phyloP scores from a whole-genome alignment of 2,113 vertebrate genomes.

The Mungos mungo region DNA sequence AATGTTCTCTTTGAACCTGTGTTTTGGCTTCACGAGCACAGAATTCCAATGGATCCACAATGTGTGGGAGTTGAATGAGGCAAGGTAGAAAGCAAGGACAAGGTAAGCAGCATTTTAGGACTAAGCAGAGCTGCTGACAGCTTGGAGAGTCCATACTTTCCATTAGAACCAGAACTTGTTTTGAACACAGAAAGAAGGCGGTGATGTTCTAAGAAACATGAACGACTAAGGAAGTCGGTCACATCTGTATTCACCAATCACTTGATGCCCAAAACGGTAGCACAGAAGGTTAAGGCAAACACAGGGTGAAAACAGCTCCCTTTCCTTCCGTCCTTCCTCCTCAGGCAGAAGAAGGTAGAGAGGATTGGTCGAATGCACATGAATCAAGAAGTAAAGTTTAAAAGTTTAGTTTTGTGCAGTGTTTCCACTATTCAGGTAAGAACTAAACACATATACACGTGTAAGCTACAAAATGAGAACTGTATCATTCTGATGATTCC shows the following conservation, averaged over 20 bases:
- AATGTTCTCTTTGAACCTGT: not conserved
- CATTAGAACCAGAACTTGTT: not conserved
- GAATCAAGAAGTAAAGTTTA: not conserved
- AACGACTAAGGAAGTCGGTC: not conserved
- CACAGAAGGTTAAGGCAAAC: not conserved
- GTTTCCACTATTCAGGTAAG: not conserved
- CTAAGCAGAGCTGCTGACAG: not conserved
- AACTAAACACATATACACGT: not conserved
- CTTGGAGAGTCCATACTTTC: not conserved
- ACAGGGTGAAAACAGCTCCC: accelerated
- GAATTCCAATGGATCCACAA: not conserved
- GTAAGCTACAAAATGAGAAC: not conserved
- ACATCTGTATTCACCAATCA: no score
- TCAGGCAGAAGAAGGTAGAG: not conserved
- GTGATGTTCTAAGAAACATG: not conserved
- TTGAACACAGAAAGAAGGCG: not conserved
- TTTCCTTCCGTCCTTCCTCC: not conserved
- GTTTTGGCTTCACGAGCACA: not conserved
- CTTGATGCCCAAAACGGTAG: not conserved
- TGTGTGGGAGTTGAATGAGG: not conserved
- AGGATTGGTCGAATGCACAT: not conserved
- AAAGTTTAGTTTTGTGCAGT: not conserved
- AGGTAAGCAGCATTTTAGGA: not conserved
- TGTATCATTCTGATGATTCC: not conserved
- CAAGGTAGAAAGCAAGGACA: not conserved